These are phyloP conservation scores for Manduca sexta DNA, from an alignment of 1,140 invertebrate species.

Conservation along the genomic window DNA sequence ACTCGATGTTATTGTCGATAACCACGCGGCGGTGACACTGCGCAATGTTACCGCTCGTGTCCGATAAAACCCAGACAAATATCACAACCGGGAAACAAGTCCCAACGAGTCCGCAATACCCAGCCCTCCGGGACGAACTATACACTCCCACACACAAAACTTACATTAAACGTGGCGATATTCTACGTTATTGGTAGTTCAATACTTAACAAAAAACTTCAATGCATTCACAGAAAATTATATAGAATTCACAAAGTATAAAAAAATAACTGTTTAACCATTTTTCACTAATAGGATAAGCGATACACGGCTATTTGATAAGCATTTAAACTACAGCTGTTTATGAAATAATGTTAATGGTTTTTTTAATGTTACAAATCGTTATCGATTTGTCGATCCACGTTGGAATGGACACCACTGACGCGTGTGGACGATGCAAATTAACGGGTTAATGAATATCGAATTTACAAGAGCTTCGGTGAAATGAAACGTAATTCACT, in stretches of 20 bases:
- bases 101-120: constrained; percentile 11
- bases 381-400: constrained; percentile 20
- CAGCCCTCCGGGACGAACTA: constrained; percentile 27
- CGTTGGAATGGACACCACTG: constrained; percentile 32
- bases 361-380: not conserved
- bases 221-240: constrained; percentile 10
- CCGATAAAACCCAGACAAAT: not conserved
- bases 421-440: constrained; percentile 6
- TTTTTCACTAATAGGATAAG: constrained; percentile 39
- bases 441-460: no score
- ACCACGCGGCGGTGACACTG: no score
- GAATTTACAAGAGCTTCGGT: constrained; percentile 24
- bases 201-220: constrained; percentile 44
- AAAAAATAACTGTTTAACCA: constrained; percentile 39
- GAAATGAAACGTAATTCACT: constrained; percentile 55
- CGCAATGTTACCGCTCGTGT: no score
- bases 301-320: constrained; percentile 38
- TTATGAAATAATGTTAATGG: constrained; percentile 15
- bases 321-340: constrained; percentile 40
- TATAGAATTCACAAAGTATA: constrained; percentile 34
- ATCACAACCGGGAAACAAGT: constrained; percentile 19
- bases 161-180: constrained; percentile 46
- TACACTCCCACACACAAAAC: constrained; percentile 57
- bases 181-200: constrained; percentile 61
- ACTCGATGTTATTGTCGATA: not conserved